Base-by-base conservation (phyloP, 2,113 vertebrate genomes). In the Xiphophorus maculatus region DNA sequence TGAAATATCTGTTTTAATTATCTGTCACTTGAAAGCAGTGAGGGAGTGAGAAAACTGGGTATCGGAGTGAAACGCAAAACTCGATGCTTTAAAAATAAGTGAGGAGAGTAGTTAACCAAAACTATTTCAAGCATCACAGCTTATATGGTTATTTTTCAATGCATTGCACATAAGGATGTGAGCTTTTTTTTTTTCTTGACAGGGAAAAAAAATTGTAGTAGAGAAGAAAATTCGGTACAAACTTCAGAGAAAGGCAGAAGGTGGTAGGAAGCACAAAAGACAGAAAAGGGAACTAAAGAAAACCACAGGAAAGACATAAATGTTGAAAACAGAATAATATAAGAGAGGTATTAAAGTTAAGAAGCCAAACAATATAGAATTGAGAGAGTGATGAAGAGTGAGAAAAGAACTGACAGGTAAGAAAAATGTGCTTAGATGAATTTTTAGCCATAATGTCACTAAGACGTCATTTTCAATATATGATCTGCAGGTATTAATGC, bases 1-100 rank as follows among this genome's bases (percentile, higher is more conserved):
- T 71, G 73, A 82, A 83, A 84, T 84, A 84, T 77, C 75, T 71
- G 15, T 87, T 87, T 79, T 83, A 89, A 88, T 88, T 81, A 87
- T 84, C 73, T 71, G 77, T 90, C 85, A 85, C 64, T 40, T 27
- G 42, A 72, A 37, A 81, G 37, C 28, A 77, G 58, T 73, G 30
- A 74, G 61, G 62, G 27, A 78, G 63, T 68, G 44, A 17, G n/a
- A 33, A 62, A 69, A 30, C 35, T 35, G 76, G 69, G 51, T 32
- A 78, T 62, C 37, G 42, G 64, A 71, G 67, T 76, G 48, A 63
- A 64, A 67, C 65, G 19, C 14, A 62, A 67, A 62, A 78, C 76
- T 35, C 17, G 40, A 14, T 44, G 64, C 44, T 79, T 80, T 63
- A 79, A 78, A 42, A 84, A 63, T 51, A 63, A 69, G 48, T 67